These are phyloP conservation scores for Sebastes hubbsi DNA, from an alignment of 2,797 vertebrate genomes.

Conservation along the genomic window DNA sequence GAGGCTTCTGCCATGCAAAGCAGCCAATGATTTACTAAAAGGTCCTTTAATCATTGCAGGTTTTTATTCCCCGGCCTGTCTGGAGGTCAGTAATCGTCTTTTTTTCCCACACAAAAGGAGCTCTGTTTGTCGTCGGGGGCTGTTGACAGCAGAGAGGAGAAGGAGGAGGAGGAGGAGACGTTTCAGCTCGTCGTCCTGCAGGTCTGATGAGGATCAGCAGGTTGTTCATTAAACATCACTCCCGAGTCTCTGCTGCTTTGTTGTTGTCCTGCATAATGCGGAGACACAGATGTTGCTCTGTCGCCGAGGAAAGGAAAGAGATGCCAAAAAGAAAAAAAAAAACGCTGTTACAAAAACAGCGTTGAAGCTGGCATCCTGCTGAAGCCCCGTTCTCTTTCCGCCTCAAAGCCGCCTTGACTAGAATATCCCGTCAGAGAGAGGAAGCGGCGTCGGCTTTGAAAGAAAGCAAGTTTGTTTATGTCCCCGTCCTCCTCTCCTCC, in stretches of 20 bases:
- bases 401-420: conserved; percentile 24
- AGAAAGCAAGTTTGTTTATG: conserved; percentile 36
- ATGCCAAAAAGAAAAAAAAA: neutral
- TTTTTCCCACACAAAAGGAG: conserved; percentile 36
- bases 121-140: conserved; percentile 45
- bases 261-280: neutral
- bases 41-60: conserved; percentile 69
- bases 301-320: neutral
- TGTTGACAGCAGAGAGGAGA: conserved; percentile 30
- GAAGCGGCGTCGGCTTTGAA: conserved; percentile 32
- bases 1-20: conserved; percentile 62
- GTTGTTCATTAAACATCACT: conserved; percentile 49
- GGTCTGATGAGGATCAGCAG: conserved; percentile 45
- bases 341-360: neutral
- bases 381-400: conserved; percentile 18
- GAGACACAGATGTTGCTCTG: conserved; percentile 43
- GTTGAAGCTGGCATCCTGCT: conserved; percentile 46
- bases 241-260: neutral
- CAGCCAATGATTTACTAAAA: conserved; percentile 72
- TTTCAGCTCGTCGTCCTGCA: conserved; percentile 23
- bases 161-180: neutral
- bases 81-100: conserved; percentile 56
- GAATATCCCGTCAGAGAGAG: conserved; percentile 33
- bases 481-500: neutral
- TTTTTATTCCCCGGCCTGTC: conserved; percentile 52